A percentile compares a stretch with the other conserved stretches of the same genome.
phyloP scores from a whole-genome alignment of 2,113 vertebrate genomes.

The Grus americana region DNA sequence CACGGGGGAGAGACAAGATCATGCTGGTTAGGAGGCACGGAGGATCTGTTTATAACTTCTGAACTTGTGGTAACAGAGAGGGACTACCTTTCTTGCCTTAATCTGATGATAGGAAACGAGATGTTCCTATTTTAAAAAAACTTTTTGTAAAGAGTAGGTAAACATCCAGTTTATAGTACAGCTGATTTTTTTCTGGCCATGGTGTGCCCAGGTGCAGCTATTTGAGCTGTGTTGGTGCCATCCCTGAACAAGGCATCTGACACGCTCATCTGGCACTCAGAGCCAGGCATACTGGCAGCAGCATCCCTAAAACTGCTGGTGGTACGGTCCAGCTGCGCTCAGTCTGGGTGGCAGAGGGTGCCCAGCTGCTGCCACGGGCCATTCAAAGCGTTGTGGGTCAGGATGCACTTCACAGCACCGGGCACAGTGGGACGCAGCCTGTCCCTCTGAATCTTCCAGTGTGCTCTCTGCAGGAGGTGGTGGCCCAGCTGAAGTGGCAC shows the following conservation, averaged over 20 bases:
- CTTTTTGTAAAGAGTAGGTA: neutral
- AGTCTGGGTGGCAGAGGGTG: neutral
- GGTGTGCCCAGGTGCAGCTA: neutral
- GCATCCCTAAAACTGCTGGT: neutral
- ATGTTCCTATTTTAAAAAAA: neutral
- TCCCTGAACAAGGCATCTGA: neutral
- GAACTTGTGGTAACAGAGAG: neutral
- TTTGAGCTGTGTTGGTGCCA: neutral
- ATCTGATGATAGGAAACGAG: neutral
- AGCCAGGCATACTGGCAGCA: too few species aligned
- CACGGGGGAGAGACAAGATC: neutral
- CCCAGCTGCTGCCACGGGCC: neutral
- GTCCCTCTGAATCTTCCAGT: rapidly evolving
- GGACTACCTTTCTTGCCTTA: neutral
- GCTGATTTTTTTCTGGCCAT: neutral
- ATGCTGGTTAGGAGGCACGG: neutral
- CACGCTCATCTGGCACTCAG: neutral
- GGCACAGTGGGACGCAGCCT: neutral
- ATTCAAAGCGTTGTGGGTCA: neutral
- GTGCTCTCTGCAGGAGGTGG: neutral
- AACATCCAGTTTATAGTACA: neutral
- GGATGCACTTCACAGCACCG: neutral
- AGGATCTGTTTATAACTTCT: neutral
- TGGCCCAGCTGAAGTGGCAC: neutral
- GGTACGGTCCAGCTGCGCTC: rapidly evolving